These are phyloP conservation scores for Enoplosus armatus DNA, from an alignment of 2,797 vertebrate species.

Conservation along the genomic window DNA sequence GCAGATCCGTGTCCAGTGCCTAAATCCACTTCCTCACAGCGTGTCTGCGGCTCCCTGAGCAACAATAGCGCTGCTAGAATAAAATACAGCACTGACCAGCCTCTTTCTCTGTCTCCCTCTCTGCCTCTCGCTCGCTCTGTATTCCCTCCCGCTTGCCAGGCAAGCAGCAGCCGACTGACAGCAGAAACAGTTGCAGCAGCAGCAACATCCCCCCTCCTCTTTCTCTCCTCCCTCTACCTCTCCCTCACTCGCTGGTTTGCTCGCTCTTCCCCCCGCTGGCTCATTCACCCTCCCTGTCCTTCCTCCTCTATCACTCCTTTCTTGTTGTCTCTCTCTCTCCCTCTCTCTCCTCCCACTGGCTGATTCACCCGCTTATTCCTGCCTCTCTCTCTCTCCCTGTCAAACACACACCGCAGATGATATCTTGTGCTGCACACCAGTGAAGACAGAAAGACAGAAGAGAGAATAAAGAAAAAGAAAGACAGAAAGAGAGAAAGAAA, in stretches of 20 bases:
- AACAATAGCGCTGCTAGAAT: conserved; percentile 57
- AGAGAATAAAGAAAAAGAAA: neutral
- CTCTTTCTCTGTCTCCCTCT: conserved; percentile 55
- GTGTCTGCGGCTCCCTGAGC: conserved; percentile 39
- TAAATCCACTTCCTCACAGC: conserved; percentile 55
- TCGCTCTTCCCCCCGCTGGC: conserved; percentile 71
- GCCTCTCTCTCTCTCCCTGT: conserved; percentile 13
- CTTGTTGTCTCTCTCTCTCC: conserved; percentile 60
- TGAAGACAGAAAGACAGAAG: conserved; percentile 36
- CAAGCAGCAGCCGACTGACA: conserved; percentile 88
- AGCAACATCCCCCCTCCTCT: conserved; percentile 55
- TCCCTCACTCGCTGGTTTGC: conserved; percentile 67
- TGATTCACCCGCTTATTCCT: conserved; percentile 67
- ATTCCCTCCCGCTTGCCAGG: conserved; percentile 77
- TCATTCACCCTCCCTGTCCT: conserved; percentile 73
- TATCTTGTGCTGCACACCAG: conserved; percentile 63
- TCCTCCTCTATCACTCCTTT: conserved; percentile 61
- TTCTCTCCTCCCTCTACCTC: conserved; percentile 70
- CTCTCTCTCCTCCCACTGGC: conserved; percentile 68
- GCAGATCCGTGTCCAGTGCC: conserved; percentile 48
- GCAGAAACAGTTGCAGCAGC: conserved; percentile 79
- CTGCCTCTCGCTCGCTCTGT: conserved; percentile 54
- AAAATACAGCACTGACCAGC: conserved; percentile 53
- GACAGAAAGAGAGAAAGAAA: neutral
- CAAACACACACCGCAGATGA: conserved; percentile 68